A percentile compares a stretch with the other conserved stretches of the same genome.
phyloP scores from a whole-genome alignment of 1,140 invertebrate genomes.

The Coptotermes formosanus region DNA sequence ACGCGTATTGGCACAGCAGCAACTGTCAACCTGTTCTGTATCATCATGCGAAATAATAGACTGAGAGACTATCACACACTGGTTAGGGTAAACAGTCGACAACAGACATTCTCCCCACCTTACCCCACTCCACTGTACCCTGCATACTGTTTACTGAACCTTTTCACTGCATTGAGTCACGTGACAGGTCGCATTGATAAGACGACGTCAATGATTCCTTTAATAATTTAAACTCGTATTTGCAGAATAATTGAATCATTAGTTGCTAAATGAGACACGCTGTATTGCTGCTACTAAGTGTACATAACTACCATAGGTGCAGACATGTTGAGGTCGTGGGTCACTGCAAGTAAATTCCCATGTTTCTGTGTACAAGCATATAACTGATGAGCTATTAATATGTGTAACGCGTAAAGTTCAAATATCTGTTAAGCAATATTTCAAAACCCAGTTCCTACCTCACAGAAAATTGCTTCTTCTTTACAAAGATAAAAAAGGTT shows the following conservation, averaged over 20 bases:
- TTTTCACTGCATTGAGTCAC: not conserved
- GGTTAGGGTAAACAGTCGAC: not conserved
- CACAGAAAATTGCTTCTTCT: no score
- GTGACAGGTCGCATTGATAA: not conserved
- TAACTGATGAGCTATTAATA: no score
- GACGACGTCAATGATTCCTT: not conserved
- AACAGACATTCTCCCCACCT: not conserved
- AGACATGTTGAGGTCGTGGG: no score
- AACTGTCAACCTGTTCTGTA: not conserved
- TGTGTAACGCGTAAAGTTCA: no score
- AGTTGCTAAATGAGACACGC: no score
- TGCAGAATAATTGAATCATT: no score
- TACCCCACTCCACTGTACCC: no score
- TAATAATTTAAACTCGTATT: not conserved
- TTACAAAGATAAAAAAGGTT: no score
- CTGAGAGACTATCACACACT: not conserved
- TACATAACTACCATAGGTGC: not conserved
- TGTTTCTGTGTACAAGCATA: no score
- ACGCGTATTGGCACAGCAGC: not conserved
- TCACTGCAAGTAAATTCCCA: no score
- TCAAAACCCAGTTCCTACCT: no score
- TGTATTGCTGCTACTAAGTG: not conserved
- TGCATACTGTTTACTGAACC: not conserved
- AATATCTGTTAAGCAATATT: no score
- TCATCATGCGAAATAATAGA: conserved; percentile 1